A percentile compares a stretch with the other conserved stretches of the same genome.
These are phyloP conservation scores for Xiphophorus maculatus DNA, from an alignment of 2,113 vertebrate genomes.

Conservation along the genomic window DNA sequence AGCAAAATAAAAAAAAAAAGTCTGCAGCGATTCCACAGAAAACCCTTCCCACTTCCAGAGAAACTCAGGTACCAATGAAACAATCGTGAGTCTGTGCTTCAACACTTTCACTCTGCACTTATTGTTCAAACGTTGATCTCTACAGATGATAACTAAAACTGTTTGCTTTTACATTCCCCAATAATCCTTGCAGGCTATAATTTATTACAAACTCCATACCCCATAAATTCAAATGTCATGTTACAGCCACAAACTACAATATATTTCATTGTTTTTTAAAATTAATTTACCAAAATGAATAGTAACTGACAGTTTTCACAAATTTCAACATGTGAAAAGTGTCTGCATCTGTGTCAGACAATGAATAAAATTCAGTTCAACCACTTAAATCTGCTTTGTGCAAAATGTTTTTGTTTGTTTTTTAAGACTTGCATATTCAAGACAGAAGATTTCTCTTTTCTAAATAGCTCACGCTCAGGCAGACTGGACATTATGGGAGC, in stretches of 20 bases:
- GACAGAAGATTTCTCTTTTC: no score
- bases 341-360: neutral
- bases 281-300: no score
- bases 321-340: neutral
- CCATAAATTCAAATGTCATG: no score
- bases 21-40: slow-evolving; percentile 44
- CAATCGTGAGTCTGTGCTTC: neutral
- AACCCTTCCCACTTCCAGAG: slow-evolving; percentile 48
- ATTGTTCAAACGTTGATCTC: neutral
- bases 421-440: no score
- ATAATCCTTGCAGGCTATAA: neutral
- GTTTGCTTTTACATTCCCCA: neutral
- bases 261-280: neutral
- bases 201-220: neutral
- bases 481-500: no score
- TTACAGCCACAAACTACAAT: no score
- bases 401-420: neutral
- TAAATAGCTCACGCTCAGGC: no score
- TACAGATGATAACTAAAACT: neutral
- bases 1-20: neutral
- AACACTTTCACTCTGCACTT: neutral
- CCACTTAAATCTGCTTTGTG: neutral
- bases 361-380: no score
- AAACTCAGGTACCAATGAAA: slow-evolving; percentile 8
- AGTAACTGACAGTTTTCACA: neutral